Conservation (phyloP, 2,888 invertebrate genomes). For the Cryptocephalus primarius region DNA sequence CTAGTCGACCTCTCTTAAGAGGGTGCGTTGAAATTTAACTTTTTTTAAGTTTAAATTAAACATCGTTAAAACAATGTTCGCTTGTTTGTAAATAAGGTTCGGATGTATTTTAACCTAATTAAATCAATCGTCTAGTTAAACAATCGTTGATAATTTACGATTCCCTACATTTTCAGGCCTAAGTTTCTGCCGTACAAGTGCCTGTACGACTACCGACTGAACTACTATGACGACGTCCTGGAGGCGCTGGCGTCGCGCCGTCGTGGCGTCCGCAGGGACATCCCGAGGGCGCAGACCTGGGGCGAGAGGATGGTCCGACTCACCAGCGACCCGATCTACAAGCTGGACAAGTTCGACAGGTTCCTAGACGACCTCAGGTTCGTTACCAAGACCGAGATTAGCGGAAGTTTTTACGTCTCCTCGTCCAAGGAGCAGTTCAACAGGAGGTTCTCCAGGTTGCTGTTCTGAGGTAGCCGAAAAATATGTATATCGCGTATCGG, state of each 20-base stretch:
- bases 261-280: conserved; percentile 49
- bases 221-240: conserved; percentile 72
- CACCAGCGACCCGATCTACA: conserved; percentile 37
- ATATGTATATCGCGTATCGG: too few relatives aligned
- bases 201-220: conserved; percentile 67
- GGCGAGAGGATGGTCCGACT: conserved; percentile 64
- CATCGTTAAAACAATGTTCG: too few relatives aligned
- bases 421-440: conserved; percentile 60
- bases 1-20: too few relatives aligned
- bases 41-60: too few relatives aligned
- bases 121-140: too few relatives aligned
- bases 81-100: too few relatives aligned
- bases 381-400: conserved; percentile 49
- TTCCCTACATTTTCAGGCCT: conserved; percentile 41
- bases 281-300: conserved; percentile 69
- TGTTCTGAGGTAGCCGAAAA: conserved; percentile 5
- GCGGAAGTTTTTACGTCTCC: conserved; percentile 53
- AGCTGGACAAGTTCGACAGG: conserved; percentile 16
- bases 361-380: conserved; percentile 30
- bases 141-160: too few relatives aligned
- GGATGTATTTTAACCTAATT: too few relatives aligned
- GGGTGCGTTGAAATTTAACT: too few relatives aligned
- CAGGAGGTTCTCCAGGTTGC: conserved; percentile 45
- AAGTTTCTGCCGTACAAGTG: conserved; percentile 66
- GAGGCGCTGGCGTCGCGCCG: conserved; percentile 63